Conservation (phyloP, 2,797 vertebrate species). For the Alectoris magna region DNA sequence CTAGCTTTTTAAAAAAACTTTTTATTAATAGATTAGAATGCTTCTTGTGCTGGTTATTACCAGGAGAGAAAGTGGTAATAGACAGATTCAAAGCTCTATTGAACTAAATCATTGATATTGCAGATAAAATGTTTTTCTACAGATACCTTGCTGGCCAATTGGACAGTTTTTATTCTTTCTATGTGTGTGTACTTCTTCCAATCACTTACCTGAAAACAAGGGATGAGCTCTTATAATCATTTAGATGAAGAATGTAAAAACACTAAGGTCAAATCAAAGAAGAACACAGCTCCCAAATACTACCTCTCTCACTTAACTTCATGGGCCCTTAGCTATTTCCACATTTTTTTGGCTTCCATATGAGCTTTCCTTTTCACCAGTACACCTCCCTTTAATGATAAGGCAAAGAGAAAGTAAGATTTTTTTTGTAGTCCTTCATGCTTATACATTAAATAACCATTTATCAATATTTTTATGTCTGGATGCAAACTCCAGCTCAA, state of each 20-base stretch:
- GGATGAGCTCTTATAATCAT: background rate
- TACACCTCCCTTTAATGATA: accelerated
- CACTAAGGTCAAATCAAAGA: background rate
- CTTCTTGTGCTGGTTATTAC: background rate
- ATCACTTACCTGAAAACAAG: background rate
- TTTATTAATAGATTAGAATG: background rate
- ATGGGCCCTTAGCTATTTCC: background rate
- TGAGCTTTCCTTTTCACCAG: background rate
- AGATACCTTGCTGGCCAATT: background rate
- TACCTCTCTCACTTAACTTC: background rate
- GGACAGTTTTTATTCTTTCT: background rate
- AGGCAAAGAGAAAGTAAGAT: background rate
- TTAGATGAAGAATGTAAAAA: background rate
- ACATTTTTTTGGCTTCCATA: background rate
- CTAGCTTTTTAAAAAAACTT: background rate
- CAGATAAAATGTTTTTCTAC: background rate
- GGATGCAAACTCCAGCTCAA: background rate
- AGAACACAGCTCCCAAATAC: background rate
- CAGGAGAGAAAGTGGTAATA: background rate
- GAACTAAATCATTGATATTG: background rate
- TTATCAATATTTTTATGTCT: background rate
- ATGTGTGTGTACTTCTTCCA: background rate
- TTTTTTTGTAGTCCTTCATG: background rate
- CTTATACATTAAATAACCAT: background rate
- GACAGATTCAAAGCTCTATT: background rate